These are phyloP conservation scores for Polypedilum vanderplanki DNA, from an alignment of 1,140 invertebrate species.

Conservation along the genomic window DNA sequence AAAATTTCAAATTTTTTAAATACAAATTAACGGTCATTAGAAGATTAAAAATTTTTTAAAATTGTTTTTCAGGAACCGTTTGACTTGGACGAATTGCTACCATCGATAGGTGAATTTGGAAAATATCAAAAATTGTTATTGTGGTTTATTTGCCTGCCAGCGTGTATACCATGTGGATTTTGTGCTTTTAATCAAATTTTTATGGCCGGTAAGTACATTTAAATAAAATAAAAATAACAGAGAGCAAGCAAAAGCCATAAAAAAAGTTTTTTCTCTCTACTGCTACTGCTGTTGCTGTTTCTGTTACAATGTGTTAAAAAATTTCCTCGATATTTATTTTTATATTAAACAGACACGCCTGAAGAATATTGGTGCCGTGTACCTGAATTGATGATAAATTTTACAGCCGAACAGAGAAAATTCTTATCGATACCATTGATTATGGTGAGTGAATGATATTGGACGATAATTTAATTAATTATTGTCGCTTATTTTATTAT, in stretches of 20 bases:
- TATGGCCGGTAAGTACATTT: conserved; percentile 50
- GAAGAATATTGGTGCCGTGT: conserved; percentile 69
- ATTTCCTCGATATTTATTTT: background rate
- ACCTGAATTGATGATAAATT: conserved; percentile 53
- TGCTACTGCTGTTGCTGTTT: no score
- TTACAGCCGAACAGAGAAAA: conserved; percentile 53
- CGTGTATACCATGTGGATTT: conserved; percentile 81
- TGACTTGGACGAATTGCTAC: conserved; percentile 76
- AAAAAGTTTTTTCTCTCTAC: no score
- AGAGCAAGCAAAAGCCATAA: background rate
- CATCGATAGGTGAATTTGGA: conserved; percentile 79
- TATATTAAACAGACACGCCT: conserved; percentile 51
- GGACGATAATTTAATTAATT: background rate
- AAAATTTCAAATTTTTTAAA: no score
- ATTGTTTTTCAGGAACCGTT: conserved; percentile 48
- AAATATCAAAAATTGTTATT: conserved; percentile 77
- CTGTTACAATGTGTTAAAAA: background rate
- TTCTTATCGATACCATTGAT: conserved; percentile 57
- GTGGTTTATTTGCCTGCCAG: conserved; percentile 79
- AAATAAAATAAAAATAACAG: background rate
- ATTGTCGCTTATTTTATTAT: no score
- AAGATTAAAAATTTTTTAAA: no score
- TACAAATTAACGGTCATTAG: no score
- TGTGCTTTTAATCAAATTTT: conserved; percentile 86
- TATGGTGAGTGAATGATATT: conserved; percentile 35